These are phyloP conservation scores for Eulacestoma nigropectus DNA, from an alignment of 2,113 vertebrate genomes.

Conservation along the genomic window DNA sequence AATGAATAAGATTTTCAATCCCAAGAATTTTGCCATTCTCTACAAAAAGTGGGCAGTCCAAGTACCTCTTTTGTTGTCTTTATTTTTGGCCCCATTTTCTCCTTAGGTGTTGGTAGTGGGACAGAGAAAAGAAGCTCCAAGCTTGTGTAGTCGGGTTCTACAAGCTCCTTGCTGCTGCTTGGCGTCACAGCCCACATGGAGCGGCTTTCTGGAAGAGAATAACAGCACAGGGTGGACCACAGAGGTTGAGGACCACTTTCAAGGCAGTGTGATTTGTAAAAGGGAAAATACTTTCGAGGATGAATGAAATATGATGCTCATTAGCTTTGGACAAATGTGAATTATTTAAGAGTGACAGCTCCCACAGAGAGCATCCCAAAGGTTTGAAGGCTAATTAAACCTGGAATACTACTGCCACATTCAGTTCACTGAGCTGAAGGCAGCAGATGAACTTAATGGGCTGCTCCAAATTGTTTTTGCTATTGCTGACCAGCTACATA, in stretches of 20 bases:
- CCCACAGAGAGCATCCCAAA: background rate
- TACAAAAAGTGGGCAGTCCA: background rate
- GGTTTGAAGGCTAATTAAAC: background rate
- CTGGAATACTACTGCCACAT: background rate
- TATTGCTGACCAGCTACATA: background rate
- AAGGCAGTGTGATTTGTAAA: background rate
- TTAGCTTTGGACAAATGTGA: background rate
- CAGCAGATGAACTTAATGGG: background rate
- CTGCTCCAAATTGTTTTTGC: background rate
- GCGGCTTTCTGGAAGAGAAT: constrained; percentile 67
- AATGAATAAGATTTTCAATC: background rate
- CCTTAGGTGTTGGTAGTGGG: constrained; percentile 72
- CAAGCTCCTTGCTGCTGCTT: constrained; percentile 2
- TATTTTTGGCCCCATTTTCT: constrained; percentile 66
- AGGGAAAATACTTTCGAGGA: background rate
- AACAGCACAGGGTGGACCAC: background rate
- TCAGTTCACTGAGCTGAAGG: background rate
- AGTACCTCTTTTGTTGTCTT: constrained; percentile 85
- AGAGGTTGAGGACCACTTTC: background rate
- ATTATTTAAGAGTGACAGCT: background rate
- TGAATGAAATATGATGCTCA: background rate
- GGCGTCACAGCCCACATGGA: constrained; percentile 84
- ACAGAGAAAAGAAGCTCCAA: constrained; percentile 90
- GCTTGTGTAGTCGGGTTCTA: constrained; percentile 85
- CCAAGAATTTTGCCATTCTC: background rate